These are phyloP conservation scores for Odontamblyopus lacepedii DNA, from an alignment of 2,797 vertebrate genomes.

Conservation along the genomic window DNA sequence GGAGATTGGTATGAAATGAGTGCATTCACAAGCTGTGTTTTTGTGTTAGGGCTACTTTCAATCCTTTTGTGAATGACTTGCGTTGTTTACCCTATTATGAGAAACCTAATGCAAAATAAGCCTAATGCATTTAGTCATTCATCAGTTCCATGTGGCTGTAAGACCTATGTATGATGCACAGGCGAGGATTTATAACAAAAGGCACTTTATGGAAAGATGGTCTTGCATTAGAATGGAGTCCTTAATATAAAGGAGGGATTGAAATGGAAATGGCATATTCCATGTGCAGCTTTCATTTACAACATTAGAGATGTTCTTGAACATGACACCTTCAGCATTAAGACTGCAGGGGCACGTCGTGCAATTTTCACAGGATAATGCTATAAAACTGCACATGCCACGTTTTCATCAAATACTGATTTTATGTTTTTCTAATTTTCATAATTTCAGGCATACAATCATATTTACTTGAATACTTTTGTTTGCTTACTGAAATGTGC, in stretches of 20 bases:
- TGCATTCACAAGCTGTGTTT: neutral
- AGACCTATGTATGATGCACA: neutral
- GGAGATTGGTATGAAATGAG: neutral
- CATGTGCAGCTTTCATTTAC: neutral
- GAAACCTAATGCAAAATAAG: neutral
- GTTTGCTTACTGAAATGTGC: no score
- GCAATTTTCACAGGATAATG: neutral
- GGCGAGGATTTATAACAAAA: slow-evolving; percentile 8
- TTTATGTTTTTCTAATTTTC: neutral
- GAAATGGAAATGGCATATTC: neutral
- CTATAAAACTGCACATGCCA: no score
- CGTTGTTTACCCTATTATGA: neutral
- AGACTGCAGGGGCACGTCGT: neutral
- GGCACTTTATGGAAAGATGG: neutral
- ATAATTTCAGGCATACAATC: neutral
- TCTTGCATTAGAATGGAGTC: neutral
- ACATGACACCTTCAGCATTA: neutral
- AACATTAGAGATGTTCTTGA: neutral
- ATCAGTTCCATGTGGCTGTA: neutral
- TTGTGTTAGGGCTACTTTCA: neutral
- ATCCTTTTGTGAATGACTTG: neutral
- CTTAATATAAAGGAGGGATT: neutral
- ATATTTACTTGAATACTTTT: no score
- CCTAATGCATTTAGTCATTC: neutral
- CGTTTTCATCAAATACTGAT: neutral